phyloP scores from a whole-genome alignment of 2,797 vertebrate genomes.

The Myiotriccus ornatus region DNA sequence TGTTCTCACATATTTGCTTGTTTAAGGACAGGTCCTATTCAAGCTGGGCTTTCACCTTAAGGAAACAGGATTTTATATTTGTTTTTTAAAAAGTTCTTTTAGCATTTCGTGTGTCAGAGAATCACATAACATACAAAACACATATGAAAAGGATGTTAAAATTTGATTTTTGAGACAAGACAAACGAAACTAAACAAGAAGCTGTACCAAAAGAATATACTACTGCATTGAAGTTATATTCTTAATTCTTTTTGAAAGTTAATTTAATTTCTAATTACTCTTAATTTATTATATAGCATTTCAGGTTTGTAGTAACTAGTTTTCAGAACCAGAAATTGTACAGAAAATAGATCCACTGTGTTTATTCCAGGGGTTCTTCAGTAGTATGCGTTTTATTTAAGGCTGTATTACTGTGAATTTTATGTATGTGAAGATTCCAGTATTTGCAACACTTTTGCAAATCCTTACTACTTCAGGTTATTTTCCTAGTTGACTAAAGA shows the following conservation, averaged over 20 bases:
- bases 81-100: not conserved
- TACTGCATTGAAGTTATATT: not conserved
- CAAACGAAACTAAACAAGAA: not conserved
- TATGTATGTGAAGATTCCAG: not conserved
- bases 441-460: not conserved
- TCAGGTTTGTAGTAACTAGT: not conserved
- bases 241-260: not conserved
- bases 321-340: not conserved
- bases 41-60: not conserved
- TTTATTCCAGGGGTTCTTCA: not conserved
- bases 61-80: not conserved
- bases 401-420: not conserved
- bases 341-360: not conserved
- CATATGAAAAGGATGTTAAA: not conserved
- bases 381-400: not conserved
- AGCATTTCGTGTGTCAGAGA: not conserved
- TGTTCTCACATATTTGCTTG: not conserved
- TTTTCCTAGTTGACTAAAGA: not conserved
- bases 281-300: not conserved
- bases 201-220: not conserved
- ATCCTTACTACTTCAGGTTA: not conserved
- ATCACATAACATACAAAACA: not conserved
- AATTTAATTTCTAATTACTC: not conserved
- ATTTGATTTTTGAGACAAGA: not conserved
- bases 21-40: not conserved